These are phyloP conservation scores for Diorhabda sublineata DNA, from an alignment of 1,140 invertebrate species.

Conservation along the genomic window DNA sequence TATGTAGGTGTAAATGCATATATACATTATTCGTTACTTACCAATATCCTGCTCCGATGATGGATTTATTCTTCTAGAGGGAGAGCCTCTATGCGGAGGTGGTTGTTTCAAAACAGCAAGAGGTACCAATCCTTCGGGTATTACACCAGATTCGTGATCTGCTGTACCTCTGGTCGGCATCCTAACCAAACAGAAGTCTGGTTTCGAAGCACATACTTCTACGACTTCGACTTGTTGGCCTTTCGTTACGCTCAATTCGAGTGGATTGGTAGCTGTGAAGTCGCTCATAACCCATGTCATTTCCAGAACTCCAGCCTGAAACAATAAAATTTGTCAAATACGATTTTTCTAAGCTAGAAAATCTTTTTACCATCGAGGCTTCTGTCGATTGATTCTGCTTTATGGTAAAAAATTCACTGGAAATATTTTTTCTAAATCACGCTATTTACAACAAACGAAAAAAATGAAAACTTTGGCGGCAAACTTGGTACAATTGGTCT, in stretches of 20 bases:
- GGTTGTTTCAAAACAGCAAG: constrained; percentile 78
- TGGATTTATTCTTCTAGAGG: constrained; percentile 49
- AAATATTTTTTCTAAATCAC: no score
- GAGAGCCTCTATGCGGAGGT: constrained; percentile 56
- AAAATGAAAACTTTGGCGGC: no score
- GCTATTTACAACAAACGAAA: neutral
- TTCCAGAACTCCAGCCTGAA: constrained; percentile 65
- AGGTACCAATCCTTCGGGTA: constrained; percentile 79
- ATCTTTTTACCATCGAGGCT: neutral
- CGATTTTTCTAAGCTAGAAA: neutral
- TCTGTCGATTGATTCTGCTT: no score
- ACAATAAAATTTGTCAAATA: constrained; percentile 29
- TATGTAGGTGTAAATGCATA: no score
- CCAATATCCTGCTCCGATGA: constrained; percentile 45
- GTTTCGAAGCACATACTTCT: constrained; percentile 59
- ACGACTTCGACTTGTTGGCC: constrained; percentile 91
- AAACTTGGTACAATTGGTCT: no score
- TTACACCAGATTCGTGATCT: constrained; percentile 55
- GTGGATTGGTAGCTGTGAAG: constrained; percentile 65
- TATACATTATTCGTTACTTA: constrained; percentile 35
- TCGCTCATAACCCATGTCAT: constrained; percentile 86
- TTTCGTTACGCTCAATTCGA: constrained; percentile 74
- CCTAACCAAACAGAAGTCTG: constrained; percentile 63
- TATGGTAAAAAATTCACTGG: no score
- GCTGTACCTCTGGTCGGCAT: constrained; percentile 54